Evolutionary conservation across 2,797 vertebrate species (phyloP), one percentile per base, ranked within the genome.

Genomic region (Netta rufina): DNA sequence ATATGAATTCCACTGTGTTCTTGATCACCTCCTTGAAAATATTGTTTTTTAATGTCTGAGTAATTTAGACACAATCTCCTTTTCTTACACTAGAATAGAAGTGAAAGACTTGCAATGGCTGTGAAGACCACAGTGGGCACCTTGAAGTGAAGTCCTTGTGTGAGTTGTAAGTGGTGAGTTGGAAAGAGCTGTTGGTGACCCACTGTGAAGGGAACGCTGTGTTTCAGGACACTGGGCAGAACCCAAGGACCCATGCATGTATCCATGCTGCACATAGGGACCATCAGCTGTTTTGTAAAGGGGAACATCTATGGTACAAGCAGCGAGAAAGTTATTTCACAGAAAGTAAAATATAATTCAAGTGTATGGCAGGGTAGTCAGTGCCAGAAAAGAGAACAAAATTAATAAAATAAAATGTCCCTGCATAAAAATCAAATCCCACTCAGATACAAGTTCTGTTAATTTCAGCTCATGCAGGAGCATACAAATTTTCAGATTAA

Each of bases 391-490:
- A 77, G 30, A 95, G 30, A 83, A 74, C 53, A 78, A 72, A 91
- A 88, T 53, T 0, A 30, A 89, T 57, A 36, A 89, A 80, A 85
- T 33, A 83, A 95, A 91, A 60, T 45, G 32, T 27, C 64, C 36
- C 72, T 36, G 7, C 47, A 87, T 56, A 77, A 93, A 95, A 95
- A 80, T 90, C 64, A 83, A 87, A 93, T 88, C 77, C 87, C 56
- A 65, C n/a, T 77, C 65, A 61, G 71, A 65, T 71, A 79, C 9
- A 28, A 92, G 78, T 71, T 8, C 61, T 32, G 25, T 89, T 87
- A 90, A 90, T 57, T 91, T 90, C 77, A 82, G 49, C 36, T 90
- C 36, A 57, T 41, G n/a, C 19, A 71, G 38, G 33, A 73, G 25
- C 80, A 72, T 77, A 64, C 14, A 3, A 7, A 58, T 93, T 88